Evolutionary conservation across 2,113 vertebrate species (phyloP), one percentile per base, ranked within the genome.

Genomic region (Porphyrio hochstetteri): DNA sequence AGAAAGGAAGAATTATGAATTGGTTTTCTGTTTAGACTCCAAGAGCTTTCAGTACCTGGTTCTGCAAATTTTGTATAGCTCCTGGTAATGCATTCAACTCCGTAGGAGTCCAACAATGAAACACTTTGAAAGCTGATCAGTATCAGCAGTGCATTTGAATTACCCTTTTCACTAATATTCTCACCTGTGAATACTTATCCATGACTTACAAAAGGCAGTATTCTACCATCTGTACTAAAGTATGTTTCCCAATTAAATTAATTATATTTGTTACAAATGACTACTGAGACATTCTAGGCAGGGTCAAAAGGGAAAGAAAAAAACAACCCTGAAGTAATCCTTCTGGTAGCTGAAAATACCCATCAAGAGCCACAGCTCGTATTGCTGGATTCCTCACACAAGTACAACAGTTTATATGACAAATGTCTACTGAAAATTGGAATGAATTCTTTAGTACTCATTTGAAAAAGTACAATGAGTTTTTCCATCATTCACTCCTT

Each of bases 61-160:
- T 97, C 87, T 83, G 76, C 65, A 90, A 89, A 93, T 86, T 93
- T 67, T 82, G 53, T 81, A 86, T 82, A 90, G 72, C 10, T 83
- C 81, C 77, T 93, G 42, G n/a, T 89, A 86, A 86, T 52, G 71
- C 70, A 86, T 90, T 96, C 91, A 96, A 61, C 86, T 96, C 60
- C n/a, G 65, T 82, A 80, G 16, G 61, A 93, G 71, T 88, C 67
- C 91, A 96, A 97, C 64, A 95, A 70, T 59, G 42, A 88, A 72
- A 71, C 33, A 76, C 52, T 95, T 95, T 44, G 83, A 53, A 78
- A 95, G 44, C 28, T 87, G 82, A 40, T 76, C 57, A 86, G 90
- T 59, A 88, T 67, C 46, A 70, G 63, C 53, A 68, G 35, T 40
- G 28, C 14, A 75, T 61, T 23, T 92, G 33, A 88, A 79, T 68